phyloP scores from a whole-genome alignment of 2,113 vertebrate species.

The Pandion haliaetus region DNA sequence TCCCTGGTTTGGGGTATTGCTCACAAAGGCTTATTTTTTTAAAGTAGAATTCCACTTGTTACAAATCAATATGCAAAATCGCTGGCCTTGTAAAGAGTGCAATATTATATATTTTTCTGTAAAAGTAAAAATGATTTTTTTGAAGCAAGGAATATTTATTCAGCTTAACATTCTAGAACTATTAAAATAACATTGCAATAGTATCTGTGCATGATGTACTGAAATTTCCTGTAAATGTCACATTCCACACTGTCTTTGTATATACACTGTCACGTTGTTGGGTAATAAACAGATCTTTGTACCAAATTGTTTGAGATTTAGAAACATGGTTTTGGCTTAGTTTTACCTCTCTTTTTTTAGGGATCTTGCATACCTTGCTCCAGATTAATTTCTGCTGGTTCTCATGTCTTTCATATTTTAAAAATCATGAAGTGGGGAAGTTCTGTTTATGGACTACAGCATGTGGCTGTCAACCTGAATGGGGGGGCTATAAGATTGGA shows the following conservation, averaged over 20 bases:
- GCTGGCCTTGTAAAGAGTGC: conserved; percentile 75
- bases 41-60: conserved; percentile 61
- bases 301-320: neutral
- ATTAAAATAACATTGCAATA: conserved; percentile 48
- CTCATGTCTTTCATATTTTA: neutral
- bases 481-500: neutral
- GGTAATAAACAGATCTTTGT: conserved; percentile 71
- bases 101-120: conserved; percentile 82
- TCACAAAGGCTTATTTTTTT: conserved; percentile 69
- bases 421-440: neutral
- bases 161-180: conserved; percentile 66
- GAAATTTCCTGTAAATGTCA: conserved; percentile 60
- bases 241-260: conserved; percentile 58
- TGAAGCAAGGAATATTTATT: conserved; percentile 75
- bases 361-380: neutral
- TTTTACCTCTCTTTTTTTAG: neutral
- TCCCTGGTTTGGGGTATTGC: conserved; percentile 46
- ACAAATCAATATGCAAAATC: conserved; percentile 71
- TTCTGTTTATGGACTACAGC: neutral
- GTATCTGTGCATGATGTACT: conserved; percentile 60
- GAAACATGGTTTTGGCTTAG: neutral
- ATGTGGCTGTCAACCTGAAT: neutral
- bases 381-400: neutral
- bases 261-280: conserved; percentile 53
- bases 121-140: conserved; percentile 62